Base-by-base conservation (phyloP, 2,888 invertebrate genomes). In the Drosophila nr. medialis region DNA sequence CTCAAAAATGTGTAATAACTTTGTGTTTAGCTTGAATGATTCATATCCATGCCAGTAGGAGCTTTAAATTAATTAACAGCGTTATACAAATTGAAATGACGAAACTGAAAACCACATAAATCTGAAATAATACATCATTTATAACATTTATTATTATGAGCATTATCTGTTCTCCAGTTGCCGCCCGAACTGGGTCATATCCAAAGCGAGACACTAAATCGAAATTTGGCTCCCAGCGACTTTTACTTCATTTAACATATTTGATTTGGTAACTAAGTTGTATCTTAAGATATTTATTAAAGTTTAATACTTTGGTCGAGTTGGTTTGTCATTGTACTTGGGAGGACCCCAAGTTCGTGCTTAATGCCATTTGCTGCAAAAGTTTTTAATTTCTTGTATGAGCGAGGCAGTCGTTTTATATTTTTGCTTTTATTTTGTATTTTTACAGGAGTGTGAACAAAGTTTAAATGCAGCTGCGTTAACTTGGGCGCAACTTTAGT, bases 381-480 rank as follows among this genome's bases (percentile, higher is more conserved):
- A 83, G 81, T 84, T 86, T 75, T 76, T 75, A 75, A 83, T 83
- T 83, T 86, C 76, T 76, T 78, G 61, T 59, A 71, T 60, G 54
- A 38, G 56, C 51, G 59, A 48, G 27, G 34, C 50, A 21, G 55
- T 40, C 30, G 40, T 49, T 21, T 40, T 69, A 45, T 64, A 21
- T 42, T 66, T 54, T 27, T 48, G 24, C 29, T 45, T 45, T 27
- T 45, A 34, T 59, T 61, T 40, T 59, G 27, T 63, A 42, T 54
- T 64, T 55, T 60, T 72, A 34, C 60, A 54, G 56, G 58, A 62
- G 55, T 61, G 80, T 62, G 72, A 73, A 70, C 54, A 88, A 86
- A 86, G 74, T 86, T 87, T 66, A 83, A 84, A 77, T 89, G 86
- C 86, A 88, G 84, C 86, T 87, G 84, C 76, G 72, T 81, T 87